These are phyloP conservation scores for Onychomys torridus DNA, from an alignment of 2,797 vertebrate species.

Conservation along the genomic window DNA sequence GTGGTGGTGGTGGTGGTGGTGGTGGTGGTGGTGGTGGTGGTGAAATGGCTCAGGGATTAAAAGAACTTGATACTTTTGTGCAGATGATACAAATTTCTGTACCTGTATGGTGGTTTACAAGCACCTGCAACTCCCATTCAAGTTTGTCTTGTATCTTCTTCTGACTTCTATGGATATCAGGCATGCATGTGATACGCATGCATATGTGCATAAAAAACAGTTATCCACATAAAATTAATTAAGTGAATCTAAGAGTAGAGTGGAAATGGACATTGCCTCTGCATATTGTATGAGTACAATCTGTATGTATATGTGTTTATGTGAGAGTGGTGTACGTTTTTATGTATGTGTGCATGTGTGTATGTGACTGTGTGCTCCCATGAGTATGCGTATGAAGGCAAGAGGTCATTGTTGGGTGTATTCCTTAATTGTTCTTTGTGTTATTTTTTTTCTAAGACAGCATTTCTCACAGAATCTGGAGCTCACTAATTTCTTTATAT, in stretches of 20 bases:
- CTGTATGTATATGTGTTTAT: not conserved
- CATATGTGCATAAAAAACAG: not conserved
- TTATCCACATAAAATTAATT: not conserved
- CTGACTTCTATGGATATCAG: not conserved
- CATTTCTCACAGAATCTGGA: not conserved
- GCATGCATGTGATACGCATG: not conserved
- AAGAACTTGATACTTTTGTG: not conserved
- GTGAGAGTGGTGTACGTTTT: not conserved
- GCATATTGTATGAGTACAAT: not conserved
- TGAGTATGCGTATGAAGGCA: not conserved
- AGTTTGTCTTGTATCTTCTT: not conserved
- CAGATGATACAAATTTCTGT: not conserved
- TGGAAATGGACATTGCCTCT: not conserved
- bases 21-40: rapidly evolving
- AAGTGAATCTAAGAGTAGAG: not conserved
- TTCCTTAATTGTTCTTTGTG: not conserved
- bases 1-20: too few species aligned
- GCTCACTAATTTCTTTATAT: not conserved
- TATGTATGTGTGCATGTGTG: not conserved
- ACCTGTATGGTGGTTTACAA: not conserved
- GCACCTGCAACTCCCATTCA: not conserved
- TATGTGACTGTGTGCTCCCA: not conserved
- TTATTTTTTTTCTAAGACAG: not conserved
- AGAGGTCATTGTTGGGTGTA: not conserved
- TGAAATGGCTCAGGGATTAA: not conserved